Evolutionary conservation across 2,888 invertebrate species (phyloP).

Genomic region (Thymelicus lineola): DNA sequence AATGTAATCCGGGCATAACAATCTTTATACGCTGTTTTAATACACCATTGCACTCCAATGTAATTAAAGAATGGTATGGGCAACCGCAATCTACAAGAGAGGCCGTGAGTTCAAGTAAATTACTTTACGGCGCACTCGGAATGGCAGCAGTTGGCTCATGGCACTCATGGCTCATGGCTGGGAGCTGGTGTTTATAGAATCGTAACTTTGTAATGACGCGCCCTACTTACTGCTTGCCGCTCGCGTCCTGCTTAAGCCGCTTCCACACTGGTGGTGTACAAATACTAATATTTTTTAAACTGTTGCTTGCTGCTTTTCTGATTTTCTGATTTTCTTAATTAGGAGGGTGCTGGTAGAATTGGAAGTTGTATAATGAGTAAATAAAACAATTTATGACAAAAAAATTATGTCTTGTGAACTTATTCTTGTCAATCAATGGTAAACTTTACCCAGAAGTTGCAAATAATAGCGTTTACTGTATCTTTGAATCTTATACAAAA

Average conservation of each 20-base stretch:
- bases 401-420: neutral
- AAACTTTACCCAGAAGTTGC: slow-evolving; percentile 9
- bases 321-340: neutral
- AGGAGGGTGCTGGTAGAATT: neutral
- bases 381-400: too few relatives aligned
- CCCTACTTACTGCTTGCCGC: slow-evolving; percentile 15
- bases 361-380: neutral
- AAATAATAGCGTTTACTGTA: slow-evolving; percentile 1
- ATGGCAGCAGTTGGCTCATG: too few relatives aligned
- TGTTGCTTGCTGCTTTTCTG: neutral
- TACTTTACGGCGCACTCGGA: slow-evolving; percentile 18
- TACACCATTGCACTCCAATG: slow-evolving; percentile 42
- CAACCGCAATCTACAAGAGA: slow-evolving; percentile 16
- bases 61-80: slow-evolving; percentile 23
- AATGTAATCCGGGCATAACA: too few relatives aligned
- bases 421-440: neutral
- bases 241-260: neutral
- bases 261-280: neutral
- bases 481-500: neutral
- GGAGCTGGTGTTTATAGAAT: slow-evolving; percentile 33
- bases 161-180: neutral
- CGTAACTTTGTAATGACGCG: slow-evolving; percentile 31
- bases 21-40: too few relatives aligned
- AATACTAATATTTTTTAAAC: neutral
- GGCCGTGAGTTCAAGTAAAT: slow-evolving; percentile 23